Evolutionary conservation across 2,113 vertebrate species (phyloP), one percentile per base, ranked within the genome.

Genomic region (Poeciliopsis occidentalis): DNA sequence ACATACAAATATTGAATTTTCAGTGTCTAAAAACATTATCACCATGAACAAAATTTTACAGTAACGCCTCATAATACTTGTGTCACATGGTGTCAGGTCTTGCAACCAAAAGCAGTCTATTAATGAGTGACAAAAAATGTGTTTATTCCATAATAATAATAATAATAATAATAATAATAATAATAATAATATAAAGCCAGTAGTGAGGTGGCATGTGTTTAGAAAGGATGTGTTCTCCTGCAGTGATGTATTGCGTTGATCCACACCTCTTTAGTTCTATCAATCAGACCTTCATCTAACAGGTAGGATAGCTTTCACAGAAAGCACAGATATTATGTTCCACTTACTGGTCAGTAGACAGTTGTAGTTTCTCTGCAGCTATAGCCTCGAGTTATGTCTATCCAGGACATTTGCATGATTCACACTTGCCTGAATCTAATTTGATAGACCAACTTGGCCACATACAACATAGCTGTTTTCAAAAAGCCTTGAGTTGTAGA

Each of bases 241-340:
- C 67, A 87, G 73, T 79, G 83, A 89, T 88, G 72, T 64, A 71
- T 60, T 75, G 85, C 81, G 22, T 71, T 85, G 72, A 76, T 64
- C 65, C 76, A 77, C 75, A 72, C 78, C 71, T 76, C 60, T 83
- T 87, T 67, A 34, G 15, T 81, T 85, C 71, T 75, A 67, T 82
- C 67, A 63, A 31, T 79, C 71, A 44, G 83, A 85, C 75, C 87
- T 88, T 83, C 67, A 82, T 84, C 79, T 83, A 37, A 87, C 84
- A 84, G 75, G 69, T 82, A 88, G 61, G 67, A 76, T 24, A 89
- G 92, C 92, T 93, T 92, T 93, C 91, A 93, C 89, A 89, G 91
- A 93, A 93, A 93, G 92, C 92, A 92, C 39, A 66, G 65, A 73
- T 71, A 79, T 15, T 67, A 54, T 67, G 75, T 74, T 88, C 74